Percentiles rank a stretch among this genome's conserved stretches.
Evolutionary conservation across 2,113 vertebrate genomes (phyloP).

Genomic region (Fulica atra): DNA sequence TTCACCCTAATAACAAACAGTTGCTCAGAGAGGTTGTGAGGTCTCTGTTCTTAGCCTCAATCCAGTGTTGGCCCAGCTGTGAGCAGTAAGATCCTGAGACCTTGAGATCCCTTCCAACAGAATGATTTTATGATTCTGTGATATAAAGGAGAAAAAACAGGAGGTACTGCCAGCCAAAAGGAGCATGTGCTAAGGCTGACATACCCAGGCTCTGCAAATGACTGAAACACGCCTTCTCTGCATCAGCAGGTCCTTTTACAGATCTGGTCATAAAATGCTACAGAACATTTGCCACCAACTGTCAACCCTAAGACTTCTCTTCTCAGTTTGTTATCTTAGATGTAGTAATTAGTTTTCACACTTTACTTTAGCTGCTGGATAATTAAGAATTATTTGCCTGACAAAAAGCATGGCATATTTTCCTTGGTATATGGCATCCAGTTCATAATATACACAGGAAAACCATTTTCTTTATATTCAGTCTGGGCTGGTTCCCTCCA

Average conservation of each 20-base stretch:
- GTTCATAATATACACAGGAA: not conserved
- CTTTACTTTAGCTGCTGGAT: not conserved
- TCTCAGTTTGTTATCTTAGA: not conserved
- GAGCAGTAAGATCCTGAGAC: not conserved
- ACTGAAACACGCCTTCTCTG: not conserved
- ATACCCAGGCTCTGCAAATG: not conserved
- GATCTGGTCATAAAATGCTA: not conserved
- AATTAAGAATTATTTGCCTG: not conserved
- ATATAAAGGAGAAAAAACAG: not conserved
- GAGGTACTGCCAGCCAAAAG: not conserved
- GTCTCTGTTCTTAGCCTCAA: not conserved
- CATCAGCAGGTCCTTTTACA: not conserved
- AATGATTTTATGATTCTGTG: not conserved
- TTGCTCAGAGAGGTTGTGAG: not conserved
- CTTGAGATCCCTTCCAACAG: not conserved
- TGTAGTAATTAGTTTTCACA: not conserved
- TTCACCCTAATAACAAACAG: not conserved
- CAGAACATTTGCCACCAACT: not conserved
- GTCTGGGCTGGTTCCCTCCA: not conserved
- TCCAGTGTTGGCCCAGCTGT: not conserved
- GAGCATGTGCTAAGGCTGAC: not conserved
- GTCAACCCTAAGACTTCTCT: not conserved
- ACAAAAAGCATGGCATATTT: not conserved
- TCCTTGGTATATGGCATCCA: not conserved
- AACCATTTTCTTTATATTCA: not conserved